These are phyloP conservation scores for Sarcophaga caerulescens DNA, from an alignment of 2,888 invertebrate genomes.

Conservation along the genomic window DNA sequence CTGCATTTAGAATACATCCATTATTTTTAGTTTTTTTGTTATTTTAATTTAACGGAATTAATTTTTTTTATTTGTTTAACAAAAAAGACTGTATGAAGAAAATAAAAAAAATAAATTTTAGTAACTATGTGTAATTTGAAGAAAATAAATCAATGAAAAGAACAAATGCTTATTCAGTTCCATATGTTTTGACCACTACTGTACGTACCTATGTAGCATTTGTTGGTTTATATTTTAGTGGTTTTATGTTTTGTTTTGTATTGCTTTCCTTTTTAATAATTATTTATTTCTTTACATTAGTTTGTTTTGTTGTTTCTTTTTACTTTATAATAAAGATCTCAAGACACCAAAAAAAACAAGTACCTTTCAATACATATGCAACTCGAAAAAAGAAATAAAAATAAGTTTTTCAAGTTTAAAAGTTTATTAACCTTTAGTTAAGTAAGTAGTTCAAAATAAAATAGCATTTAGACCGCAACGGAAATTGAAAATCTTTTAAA, in stretches of 20 bases:
- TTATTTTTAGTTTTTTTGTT: too few species aligned
- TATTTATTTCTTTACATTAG: background rate
- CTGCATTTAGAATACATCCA: too few species aligned
- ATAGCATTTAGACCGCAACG: conserved; percentile 7
- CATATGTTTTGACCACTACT: too few species aligned
- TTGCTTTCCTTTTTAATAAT: background rate
- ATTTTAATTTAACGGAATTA: too few species aligned
- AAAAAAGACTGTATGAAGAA: too few species aligned
- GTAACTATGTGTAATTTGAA: too few species aligned
- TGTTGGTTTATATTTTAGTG: background rate
- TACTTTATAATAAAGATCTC: conserved; percentile 20
- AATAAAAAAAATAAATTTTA: too few species aligned
- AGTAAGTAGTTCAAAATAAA: conserved; percentile 27
- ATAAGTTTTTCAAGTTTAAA: conserved; percentile 37
- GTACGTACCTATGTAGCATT: too few species aligned
- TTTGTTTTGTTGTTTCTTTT: conserved; percentile 14
- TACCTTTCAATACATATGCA: conserved; percentile 26
- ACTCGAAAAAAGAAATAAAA: conserved; percentile 1
- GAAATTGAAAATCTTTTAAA: background rate
- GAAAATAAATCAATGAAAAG: too few species aligned
- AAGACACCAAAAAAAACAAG: conserved; percentile 40
- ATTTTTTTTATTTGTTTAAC: too few species aligned
- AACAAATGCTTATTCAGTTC: too few species aligned
- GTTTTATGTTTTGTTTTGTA: conserved; percentile 9
- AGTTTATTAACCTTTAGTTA: conserved; percentile 53